Evolutionary conservation across 1,140 invertebrate genomes (phyloP).

Genomic region (Popillia japonica): DNA sequence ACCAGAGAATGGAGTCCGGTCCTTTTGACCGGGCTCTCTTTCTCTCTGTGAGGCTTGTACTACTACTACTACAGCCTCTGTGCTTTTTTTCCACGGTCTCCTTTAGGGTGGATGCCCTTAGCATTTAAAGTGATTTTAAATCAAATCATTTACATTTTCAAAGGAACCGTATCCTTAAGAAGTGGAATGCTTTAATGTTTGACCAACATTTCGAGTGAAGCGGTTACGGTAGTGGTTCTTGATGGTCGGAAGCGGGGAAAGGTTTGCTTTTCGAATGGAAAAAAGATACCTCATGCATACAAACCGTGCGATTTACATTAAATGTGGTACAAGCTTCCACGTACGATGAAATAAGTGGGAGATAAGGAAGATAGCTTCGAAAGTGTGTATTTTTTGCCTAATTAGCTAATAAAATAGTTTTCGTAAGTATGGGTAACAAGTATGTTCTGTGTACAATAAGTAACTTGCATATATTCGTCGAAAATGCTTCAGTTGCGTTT

Average conservation of each 20-base stretch:
- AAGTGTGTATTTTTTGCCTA: background rate
- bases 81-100: background rate
- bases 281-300: constrained; percentile 38
- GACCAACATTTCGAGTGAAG: constrained; percentile 36
- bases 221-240: background rate
- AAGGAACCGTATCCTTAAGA: constrained; percentile 42
- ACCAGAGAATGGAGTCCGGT: constrained; percentile 48
- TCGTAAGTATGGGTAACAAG: too few relatives aligned
- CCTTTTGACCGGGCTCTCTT: constrained; percentile 47
- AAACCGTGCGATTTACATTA: constrained; percentile 35
- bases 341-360: background rate
- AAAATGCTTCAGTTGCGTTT: too few relatives aligned
- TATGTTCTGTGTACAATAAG: background rate
- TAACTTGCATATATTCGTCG: background rate
- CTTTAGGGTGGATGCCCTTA: constrained; percentile 52
- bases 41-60: constrained; percentile 28
- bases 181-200: constrained; percentile 38
- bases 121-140: constrained; percentile 58
- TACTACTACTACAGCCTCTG: background rate
- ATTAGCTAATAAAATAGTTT: background rate
- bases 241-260: constrained; percentile 13
- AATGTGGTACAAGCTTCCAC: background rate
- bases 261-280: constrained; percentile 8
- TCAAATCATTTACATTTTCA: constrained; percentile 56
- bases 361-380: background rate